A percentile compares a stretch with the other conserved stretches of the same genome.
Conservation (phyloP, 1,140 invertebrate genomes). For the Drosophila kepulauana region DNA sequence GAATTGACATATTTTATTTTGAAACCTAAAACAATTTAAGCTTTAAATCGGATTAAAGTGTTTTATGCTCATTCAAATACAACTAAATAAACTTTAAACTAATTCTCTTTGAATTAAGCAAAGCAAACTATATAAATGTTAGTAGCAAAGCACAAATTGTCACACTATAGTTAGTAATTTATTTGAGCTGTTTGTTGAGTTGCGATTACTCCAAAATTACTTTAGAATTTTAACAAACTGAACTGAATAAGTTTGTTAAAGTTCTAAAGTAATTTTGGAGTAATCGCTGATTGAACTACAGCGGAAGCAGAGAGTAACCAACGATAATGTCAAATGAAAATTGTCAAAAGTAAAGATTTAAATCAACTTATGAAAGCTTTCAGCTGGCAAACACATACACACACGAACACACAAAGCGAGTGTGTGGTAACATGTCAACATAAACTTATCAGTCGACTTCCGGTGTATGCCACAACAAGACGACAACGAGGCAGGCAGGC, state of each 20-base stretch:
- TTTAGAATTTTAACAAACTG: too few relatives aligned
- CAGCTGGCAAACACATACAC: slow-evolving; percentile 43
- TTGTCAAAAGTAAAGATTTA: slow-evolving; percentile 64
- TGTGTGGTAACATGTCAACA: slow-evolving; percentile 57
- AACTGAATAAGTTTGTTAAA: background rate
- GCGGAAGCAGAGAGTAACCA: slow-evolving; percentile 10
- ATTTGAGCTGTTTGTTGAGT: too few relatives aligned
- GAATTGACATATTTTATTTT: too few relatives aligned
- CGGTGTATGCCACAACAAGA: slow-evolving; percentile 68
- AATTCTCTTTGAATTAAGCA: too few relatives aligned
- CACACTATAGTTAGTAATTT: background rate
- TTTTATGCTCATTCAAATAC: too few relatives aligned
- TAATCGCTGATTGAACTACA: background rate
- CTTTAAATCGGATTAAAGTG: too few relatives aligned
- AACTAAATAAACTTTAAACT: too few relatives aligned
- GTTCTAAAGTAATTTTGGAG: background rate
- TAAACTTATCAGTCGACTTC: slow-evolving; percentile 77
- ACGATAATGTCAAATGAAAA: slow-evolving; percentile 30
- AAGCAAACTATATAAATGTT: too few relatives aligned
- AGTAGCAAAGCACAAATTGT: too few relatives aligned
- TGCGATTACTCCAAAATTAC: too few relatives aligned
- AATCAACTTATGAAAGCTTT: slow-evolving; percentile 75
- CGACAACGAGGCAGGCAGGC: slow-evolving; percentile 26
- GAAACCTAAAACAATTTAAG: too few relatives aligned
- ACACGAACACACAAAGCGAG: background rate